Evolutionary conservation across 1,140 invertebrate genomes (phyloP).

Genomic region (Marisa cornuarietis): DNA sequence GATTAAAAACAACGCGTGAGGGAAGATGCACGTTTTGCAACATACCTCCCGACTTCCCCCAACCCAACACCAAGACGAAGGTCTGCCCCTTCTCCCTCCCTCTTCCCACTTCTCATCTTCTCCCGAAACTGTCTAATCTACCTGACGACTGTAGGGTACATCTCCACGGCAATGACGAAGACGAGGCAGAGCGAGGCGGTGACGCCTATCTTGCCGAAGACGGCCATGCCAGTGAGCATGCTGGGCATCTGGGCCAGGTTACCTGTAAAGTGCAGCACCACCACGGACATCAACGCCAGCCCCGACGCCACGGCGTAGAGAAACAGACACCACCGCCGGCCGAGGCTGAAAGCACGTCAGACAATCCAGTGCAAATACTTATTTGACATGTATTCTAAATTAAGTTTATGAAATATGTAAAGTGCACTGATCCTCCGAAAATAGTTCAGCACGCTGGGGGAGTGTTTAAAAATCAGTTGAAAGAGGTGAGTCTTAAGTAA

Average conservation of each 20-base stretch:
- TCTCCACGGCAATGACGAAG: conserved; percentile 49
- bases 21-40: background rate
- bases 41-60: background rate
- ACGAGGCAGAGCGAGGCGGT: conserved; percentile 49
- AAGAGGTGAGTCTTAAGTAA: no score
- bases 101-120: background rate
- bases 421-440: no score
- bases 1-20: background rate
- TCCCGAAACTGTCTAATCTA: background rate
- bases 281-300: conserved; percentile 49
- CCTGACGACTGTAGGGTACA: conserved; percentile 48
- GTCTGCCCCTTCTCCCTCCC: background rate
- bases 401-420: no score
- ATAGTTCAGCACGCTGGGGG: no score
- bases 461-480: no score
- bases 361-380: no score
- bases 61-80: background rate
- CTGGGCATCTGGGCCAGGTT: conserved; percentile 44
- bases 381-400: no score
- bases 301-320: conserved; percentile 55
- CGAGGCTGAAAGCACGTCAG: conserved; percentile 39
- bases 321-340: conserved; percentile 58
- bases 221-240: conserved; percentile 48
- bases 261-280: conserved; percentile 54
- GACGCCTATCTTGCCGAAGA: conserved; percentile 58